Conservation (phyloP, 2,113 vertebrate genomes). For the Anhinga rufa region DNA sequence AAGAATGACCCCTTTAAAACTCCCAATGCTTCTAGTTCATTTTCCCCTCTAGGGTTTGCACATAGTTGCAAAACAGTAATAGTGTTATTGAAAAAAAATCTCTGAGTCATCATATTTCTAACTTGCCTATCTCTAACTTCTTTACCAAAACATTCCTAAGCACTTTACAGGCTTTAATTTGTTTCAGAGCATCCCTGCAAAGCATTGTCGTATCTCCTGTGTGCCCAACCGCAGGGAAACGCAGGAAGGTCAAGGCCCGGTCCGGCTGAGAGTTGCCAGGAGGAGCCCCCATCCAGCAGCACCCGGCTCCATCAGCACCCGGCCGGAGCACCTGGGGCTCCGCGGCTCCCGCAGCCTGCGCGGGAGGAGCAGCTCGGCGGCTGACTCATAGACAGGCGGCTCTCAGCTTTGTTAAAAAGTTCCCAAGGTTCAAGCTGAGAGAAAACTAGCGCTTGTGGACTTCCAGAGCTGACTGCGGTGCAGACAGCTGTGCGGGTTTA, state of each 20-base stretch:
- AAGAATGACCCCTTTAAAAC: neutral
- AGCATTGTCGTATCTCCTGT: accelerated
- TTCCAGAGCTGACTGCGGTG: neutral
- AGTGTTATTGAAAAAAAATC: neutral
- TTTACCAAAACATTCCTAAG: neutral
- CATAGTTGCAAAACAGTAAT: neutral
- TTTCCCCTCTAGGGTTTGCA: neutral
- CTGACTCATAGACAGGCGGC: neutral
- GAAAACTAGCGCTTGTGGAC: neutral
- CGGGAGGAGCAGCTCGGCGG: neutral
- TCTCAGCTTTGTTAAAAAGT: neutral
- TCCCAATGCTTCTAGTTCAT: neutral
- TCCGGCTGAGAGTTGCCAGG: neutral
- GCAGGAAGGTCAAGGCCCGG: neutral
- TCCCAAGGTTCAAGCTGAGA: neutral
- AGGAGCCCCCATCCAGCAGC: neutral
- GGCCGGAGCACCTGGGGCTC: neutral
- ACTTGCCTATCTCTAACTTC: neutral
- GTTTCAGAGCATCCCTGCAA: neutral
- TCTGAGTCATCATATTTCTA: neutral
- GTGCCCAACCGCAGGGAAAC: accelerated
- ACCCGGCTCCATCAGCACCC: accelerated
- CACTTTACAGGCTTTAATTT: neutral
- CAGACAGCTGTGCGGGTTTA: neutral
- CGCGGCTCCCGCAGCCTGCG: neutral